A percentile compares a stretch with the other conserved stretches of the same genome.
phyloP scores from a whole-genome alignment of 2,113 vertebrate species.

The Cyanoliseus patagonus region DNA sequence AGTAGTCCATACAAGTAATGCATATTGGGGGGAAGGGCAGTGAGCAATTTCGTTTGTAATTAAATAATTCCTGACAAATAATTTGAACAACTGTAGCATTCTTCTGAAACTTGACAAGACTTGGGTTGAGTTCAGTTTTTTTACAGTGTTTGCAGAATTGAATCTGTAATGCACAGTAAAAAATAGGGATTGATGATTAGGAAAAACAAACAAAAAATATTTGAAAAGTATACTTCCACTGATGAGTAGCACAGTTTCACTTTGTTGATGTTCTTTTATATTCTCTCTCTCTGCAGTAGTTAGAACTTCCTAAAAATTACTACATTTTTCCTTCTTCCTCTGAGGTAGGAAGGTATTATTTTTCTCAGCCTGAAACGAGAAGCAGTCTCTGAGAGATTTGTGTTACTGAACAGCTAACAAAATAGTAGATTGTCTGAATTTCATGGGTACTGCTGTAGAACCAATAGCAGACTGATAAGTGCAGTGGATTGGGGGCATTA shows the following conservation, averaged over 20 bases:
- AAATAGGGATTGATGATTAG: background rate
- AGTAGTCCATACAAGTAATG: background rate
- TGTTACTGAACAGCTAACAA: background rate
- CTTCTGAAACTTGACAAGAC: background rate
- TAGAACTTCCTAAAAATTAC: background rate
- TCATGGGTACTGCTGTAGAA: background rate
- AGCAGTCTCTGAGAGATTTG: background rate
- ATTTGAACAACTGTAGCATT: background rate
- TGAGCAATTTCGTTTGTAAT: background rate
- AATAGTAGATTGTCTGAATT: background rate
- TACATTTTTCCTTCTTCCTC: background rate
- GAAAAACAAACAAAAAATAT: background rate
- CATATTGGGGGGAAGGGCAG: background rate
- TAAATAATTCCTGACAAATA: background rate
- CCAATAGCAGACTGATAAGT: accelerated
- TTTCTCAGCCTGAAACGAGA: background rate
- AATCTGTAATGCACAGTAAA: background rate
- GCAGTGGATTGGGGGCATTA: no score
- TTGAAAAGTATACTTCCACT: background rate
- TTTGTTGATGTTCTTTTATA: background rate
- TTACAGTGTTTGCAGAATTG: background rate
- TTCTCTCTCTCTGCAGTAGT: background rate
- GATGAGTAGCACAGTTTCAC: background rate
- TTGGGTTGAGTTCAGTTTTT: background rate
- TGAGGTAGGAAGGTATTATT: background rate